These are phyloP conservation scores for Gephyroberyx darwinii DNA, from an alignment of 2,797 vertebrate genomes.

Conservation along the genomic window DNA sequence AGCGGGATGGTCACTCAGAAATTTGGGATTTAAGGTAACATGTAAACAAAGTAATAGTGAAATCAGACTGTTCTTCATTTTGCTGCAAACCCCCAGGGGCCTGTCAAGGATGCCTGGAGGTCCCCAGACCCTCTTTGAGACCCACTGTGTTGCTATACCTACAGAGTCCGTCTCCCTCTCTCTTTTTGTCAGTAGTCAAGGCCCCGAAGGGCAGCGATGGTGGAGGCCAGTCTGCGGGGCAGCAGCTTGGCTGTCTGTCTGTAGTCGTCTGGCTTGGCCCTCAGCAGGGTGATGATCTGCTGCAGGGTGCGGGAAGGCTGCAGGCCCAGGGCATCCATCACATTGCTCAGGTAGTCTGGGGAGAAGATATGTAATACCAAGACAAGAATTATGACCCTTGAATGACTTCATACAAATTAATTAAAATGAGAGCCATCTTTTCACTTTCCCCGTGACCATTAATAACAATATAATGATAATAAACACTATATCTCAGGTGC, in stretches of 20 bases:
- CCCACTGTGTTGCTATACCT: background rate
- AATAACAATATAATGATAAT: background rate
- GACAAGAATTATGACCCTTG: background rate
- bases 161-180: conserved; percentile 7
- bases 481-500: too few relatives aligned
- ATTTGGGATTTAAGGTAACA: conserved; percentile 18
- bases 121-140: background rate
- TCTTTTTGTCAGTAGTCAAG: conserved; percentile 80
- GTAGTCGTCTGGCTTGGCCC: conserved; percentile 90
- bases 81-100: background rate
- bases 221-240: conserved; percentile 85
- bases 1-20: too few relatives aligned
- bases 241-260: conserved; percentile 85
- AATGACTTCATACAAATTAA: background rate
- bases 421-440: background rate
- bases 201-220: conserved; percentile 84
- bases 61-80: conserved; percentile 33
- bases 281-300: conserved; percentile 84
- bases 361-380: background rate
- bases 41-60: background rate
- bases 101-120: conserved; percentile 2
- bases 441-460: too few relatives aligned
- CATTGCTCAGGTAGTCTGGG: conserved; percentile 95
- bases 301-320: conserved; percentile 90
- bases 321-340: conserved; percentile 97